phyloP scores from a whole-genome alignment of 2,113 vertebrate species.

The Trichechus manatus region DNA sequence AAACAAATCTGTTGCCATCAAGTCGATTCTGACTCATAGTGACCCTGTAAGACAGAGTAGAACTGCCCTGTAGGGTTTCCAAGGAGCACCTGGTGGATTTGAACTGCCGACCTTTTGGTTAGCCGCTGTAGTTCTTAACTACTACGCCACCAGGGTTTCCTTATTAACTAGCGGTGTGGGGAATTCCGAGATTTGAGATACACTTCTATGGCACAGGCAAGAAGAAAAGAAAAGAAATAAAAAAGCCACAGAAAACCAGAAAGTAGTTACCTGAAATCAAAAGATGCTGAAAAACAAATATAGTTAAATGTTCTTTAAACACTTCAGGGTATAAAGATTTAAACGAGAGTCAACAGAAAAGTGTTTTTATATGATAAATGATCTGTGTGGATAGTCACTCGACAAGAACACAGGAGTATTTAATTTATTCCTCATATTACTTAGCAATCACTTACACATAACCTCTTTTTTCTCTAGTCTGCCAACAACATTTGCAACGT shows the following conservation, averaged over 20 bases:
- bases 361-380: not conserved
- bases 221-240: not conserved
- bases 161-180: not conserved
- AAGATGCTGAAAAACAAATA: conserved; percentile 49
- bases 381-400: not conserved
- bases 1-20: no score
- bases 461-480: conserved; percentile 88
- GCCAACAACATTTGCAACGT: conserved; percentile 98
- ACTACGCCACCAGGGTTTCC: no score
- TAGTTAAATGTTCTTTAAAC: conserved; percentile 46
- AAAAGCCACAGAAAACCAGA: conserved; percentile 3
- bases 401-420: conserved; percentile 25
- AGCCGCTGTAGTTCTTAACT: no score
- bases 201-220: not conserved
- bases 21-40: no score
- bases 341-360: conserved; percentile 41
- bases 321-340: conserved; percentile 11
- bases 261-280: conserved; percentile 41
- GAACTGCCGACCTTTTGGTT: no score
- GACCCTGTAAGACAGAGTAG: no score
- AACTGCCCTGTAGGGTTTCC: no score
- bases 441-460: conserved; percentile 60
- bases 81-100: no score
- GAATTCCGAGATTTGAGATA: not conserved
- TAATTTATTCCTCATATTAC: conserved; percentile 16